phyloP scores from a whole-genome alignment of 2,113 vertebrate species.

The Sturnus vulgaris region DNA sequence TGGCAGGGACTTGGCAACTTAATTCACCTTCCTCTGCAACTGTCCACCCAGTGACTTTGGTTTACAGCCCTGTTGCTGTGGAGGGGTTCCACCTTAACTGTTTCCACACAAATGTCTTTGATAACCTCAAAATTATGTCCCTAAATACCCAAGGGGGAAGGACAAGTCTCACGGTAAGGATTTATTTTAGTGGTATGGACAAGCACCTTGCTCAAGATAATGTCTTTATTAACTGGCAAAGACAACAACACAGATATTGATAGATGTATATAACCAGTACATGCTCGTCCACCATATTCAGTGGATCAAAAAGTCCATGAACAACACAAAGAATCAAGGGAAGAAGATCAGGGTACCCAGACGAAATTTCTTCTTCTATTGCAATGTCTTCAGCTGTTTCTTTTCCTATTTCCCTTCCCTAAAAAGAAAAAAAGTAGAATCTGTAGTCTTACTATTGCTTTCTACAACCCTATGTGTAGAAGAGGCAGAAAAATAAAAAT shows the following conservation, averaged over 20 bases:
- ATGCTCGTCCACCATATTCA: background rate
- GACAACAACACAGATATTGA: background rate
- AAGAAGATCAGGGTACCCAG: background rate
- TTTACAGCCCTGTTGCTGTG: background rate
- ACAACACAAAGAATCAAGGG: background rate
- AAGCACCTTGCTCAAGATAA: background rate
- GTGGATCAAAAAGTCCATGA: background rate
- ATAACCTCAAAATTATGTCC: background rate
- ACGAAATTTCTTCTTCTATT: background rate
- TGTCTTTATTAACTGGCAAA: background rate
- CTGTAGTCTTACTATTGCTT: background rate
- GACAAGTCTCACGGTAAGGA: background rate
- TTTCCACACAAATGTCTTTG: background rate
- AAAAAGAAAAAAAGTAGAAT: background rate
- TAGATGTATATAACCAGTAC: background rate
- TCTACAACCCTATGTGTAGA: background rate
- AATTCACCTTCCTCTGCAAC: background rate
- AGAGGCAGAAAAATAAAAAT: background rate
- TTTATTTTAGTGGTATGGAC: background rate
- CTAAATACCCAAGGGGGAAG: background rate
- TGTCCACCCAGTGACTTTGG: fast-evolving
- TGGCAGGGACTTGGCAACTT: background rate
- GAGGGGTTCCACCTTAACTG: background rate
- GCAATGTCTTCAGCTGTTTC: background rate
- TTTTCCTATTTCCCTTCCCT: background rate